Evolutionary conservation across 2,113 vertebrate genomes (phyloP), one percentile per base, ranked within the genome.

Genomic region (Probosciger aterrimus): DNA sequence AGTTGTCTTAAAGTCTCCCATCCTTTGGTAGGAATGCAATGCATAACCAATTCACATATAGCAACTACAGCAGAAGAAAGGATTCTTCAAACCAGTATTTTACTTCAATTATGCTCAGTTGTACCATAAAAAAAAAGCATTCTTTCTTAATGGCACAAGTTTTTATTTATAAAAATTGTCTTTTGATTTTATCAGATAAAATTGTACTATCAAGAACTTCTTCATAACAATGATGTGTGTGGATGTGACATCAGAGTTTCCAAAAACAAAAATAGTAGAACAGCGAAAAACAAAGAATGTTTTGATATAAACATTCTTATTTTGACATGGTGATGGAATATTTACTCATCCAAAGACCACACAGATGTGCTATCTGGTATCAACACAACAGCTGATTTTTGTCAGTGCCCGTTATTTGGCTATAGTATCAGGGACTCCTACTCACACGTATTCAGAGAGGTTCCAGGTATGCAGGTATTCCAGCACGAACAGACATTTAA

Each of bases 211-310:
- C 18, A 18, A 30, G 46, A 81, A 73, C 19, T 37, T 39, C 25
- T 37, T 52, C 10, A 14, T 52, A 71, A 53, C 52, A 77, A 24
- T 1, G 0, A 7, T 1, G 2, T 6, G 6, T 8, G 19, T 18
- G 25, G 9, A 14, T 3, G 0, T 17, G 18, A 88, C 75, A 79
- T 25, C 28, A 28, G 15, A 33, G 64, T 70, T 27, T 0, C 28
- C 84, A 57, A 19, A 11, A 7, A 8, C 23, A 22, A 41, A 67
- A 44, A 7, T 1, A 35, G 20, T 14, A 77, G 18, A n/a, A 64
- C 33, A 73, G 10, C 22, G 44, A 62, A 67, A 92, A 86, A 59
- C 16, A 89, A 63, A 80, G 18, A 46, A 7, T 0, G 0, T 55
- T 89, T 86, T 67, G 22, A 70, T 70, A n/a, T 5, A 81, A 83